Evolutionary conservation across 2,113 vertebrate species (phyloP).

Genomic region (Agelaius tricolor): DNA sequence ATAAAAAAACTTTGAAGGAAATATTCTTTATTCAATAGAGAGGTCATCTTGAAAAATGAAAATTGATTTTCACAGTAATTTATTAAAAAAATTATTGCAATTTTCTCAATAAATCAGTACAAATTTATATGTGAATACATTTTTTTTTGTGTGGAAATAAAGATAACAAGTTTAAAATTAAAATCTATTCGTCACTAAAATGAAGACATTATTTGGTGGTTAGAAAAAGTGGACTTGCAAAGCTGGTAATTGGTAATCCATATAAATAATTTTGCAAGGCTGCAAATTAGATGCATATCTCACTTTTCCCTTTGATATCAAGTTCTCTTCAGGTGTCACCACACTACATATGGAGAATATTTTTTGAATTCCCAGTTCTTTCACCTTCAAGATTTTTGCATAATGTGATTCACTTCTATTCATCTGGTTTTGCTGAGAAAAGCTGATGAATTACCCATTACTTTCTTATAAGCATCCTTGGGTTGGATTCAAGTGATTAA

Average conservation of each 20-base stretch:
- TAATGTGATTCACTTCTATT: conserved; percentile 1
- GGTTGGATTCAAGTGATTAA: not conserved
- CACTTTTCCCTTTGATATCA: not conserved
- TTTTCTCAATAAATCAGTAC: not conserved
- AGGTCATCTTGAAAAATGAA: not conserved
- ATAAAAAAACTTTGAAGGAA: not conserved
- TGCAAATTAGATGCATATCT: not conserved
- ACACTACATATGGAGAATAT: conserved; percentile 3
- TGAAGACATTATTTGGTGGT: not conserved
- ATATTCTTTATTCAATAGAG: not conserved
- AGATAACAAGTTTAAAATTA: not conserved
- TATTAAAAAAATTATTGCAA: not conserved
- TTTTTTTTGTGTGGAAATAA: not conserved
- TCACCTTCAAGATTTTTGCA: conserved; percentile 29
- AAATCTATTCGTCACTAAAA: not conserved
- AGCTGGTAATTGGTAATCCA: not conserved
- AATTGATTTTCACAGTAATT: not conserved
- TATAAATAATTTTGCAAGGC: not conserved
- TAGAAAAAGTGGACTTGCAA: not conserved
- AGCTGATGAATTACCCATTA: not conserved
- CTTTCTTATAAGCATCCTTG: not conserved
- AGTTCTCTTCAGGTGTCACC: conserved; percentile 4
- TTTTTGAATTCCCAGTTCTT: conserved; percentile 35
- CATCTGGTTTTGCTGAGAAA: not conserved
- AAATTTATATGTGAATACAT: accelerated